phyloP scores from a whole-genome alignment of 2,113 vertebrate species.

The Tichodroma muraria region DNA sequence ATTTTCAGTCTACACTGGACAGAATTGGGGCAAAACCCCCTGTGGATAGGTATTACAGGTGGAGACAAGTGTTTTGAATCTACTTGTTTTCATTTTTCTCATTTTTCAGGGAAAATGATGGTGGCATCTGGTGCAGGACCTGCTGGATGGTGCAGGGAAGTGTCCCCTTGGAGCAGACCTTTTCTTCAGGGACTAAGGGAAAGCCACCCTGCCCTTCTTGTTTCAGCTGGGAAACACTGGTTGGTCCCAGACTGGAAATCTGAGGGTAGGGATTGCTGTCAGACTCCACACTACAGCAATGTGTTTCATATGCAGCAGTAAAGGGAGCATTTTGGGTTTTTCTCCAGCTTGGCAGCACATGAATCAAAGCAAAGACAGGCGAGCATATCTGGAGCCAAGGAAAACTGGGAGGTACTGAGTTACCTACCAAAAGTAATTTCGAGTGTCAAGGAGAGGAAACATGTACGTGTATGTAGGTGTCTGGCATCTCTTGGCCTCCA shows the following conservation, averaged over 20 bases:
- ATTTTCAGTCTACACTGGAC: not conserved
- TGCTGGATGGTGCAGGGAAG: not conserved
- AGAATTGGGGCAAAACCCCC: not conserved
- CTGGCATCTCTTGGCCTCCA: not conserved
- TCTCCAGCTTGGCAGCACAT: not conserved
- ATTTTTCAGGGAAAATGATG: not conserved
- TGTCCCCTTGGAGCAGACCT: not conserved
- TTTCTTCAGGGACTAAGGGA: not conserved
- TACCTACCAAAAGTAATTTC: not conserved
- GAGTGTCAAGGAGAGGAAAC: not conserved
- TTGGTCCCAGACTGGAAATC: not conserved
- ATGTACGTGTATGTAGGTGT: not conserved
- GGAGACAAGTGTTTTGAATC: not conserved
- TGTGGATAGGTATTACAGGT: not conserved
- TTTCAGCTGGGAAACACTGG: rapidly evolving
- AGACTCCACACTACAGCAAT: not conserved
- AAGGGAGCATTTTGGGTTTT: not conserved
- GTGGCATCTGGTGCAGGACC: not conserved
- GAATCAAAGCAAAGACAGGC: not conserved
- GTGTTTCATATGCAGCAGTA: not conserved
- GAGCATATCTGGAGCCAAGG: not conserved
- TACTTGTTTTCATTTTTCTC: not conserved
- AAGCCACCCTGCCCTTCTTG: not conserved
- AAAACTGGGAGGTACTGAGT: conserved; percentile 1
- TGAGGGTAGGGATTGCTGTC: not conserved